These are phyloP conservation scores for Caenorhabditis sulstoni DNA, from an alignment of 2,888 invertebrate genomes.

Conservation along the genomic window DNA sequence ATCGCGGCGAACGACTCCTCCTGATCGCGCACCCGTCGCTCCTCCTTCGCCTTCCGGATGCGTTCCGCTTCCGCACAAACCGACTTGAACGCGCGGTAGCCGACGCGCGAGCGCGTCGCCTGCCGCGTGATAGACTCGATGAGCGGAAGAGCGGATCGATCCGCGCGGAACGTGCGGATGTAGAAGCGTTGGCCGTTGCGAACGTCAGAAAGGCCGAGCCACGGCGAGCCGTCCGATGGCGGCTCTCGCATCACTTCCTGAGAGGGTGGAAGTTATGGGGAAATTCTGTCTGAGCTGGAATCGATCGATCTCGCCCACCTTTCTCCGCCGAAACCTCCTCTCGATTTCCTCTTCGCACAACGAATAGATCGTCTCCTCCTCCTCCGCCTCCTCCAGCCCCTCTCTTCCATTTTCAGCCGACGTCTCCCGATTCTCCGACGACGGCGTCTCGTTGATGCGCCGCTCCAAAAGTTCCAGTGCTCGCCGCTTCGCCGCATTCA, in stretches of 20 bases:
- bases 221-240: slow-evolving; percentile 47
- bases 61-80: slow-evolving; percentile 44
- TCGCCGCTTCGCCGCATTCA: slow-evolving; percentile 53
- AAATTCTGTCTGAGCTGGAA: no score
- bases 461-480: slow-evolving; percentile 44
- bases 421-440: no score
- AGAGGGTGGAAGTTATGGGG: no score
- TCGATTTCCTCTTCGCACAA: slow-evolving; percentile 44
- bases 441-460: slow-evolving; percentile 36
- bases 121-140: slow-evolving; percentile 42
- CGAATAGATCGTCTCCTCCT: slow-evolving; percentile 18
- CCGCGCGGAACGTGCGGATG: slow-evolving; percentile 43
- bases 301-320: no score
- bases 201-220: slow-evolving; percentile 47
- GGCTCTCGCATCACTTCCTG: slow-evolving; percentile 52
- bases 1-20: slow-evolving; percentile 24
- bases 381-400: background rate
- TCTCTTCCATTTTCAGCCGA: no score
- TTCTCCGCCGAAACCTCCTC: slow-evolving; percentile 31
- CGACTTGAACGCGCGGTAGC: slow-evolving; percentile 50
- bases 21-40: slow-evolving; percentile 3
- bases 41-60: slow-evolving; percentile 22
- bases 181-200: slow-evolving; percentile 40
- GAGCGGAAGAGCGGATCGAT: slow-evolving; percentile 17
- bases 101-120: slow-evolving; percentile 23